Conservation (phyloP, 1,140 invertebrate genomes). For the Ceratina calcarata region DNA sequence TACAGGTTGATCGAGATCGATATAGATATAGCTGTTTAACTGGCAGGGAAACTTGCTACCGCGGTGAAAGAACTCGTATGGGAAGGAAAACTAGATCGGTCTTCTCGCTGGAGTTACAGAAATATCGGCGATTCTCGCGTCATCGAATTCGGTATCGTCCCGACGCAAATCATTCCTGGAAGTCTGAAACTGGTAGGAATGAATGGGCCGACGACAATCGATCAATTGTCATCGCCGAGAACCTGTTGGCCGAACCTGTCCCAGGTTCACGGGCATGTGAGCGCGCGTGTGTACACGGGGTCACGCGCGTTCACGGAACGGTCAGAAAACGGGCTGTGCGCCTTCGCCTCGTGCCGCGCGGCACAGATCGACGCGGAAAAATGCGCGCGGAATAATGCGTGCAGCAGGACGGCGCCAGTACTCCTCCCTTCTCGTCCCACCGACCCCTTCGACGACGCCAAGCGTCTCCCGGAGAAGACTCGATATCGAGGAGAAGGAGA, state of each 20-base stretch:
- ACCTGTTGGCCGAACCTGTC: constrained; percentile 23
- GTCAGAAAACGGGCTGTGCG: neutral
- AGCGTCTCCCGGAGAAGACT: constrained; percentile 11
- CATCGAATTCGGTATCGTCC: too few relatives aligned
- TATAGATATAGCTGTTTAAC: neutral
- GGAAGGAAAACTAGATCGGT: neutral
- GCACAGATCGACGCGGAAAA: constrained; percentile 52
- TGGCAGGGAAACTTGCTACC: constrained; percentile 4
- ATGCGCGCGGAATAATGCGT: constrained; percentile 63
- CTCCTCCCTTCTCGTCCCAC: constrained; percentile 27
- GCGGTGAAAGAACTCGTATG: neutral
- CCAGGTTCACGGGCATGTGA: neutral
- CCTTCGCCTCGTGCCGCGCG: constrained; percentile 27
- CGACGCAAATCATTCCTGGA: too few relatives aligned
- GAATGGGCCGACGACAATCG: neutral
- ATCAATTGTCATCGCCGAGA: neutral
- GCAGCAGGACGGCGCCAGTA: constrained; percentile 67
- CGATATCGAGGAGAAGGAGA: neutral
- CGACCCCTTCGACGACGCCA: neutral
- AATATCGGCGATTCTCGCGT: too few relatives aligned
- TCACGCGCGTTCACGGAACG: constrained; percentile 25
- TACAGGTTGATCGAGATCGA: neutral
- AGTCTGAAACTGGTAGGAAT: too few relatives aligned
- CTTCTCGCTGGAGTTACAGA: neutral
- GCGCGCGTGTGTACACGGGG: neutral